Conservation (phyloP, 2,113 vertebrate species). For the Chaetodon trifascialis region DNA sequence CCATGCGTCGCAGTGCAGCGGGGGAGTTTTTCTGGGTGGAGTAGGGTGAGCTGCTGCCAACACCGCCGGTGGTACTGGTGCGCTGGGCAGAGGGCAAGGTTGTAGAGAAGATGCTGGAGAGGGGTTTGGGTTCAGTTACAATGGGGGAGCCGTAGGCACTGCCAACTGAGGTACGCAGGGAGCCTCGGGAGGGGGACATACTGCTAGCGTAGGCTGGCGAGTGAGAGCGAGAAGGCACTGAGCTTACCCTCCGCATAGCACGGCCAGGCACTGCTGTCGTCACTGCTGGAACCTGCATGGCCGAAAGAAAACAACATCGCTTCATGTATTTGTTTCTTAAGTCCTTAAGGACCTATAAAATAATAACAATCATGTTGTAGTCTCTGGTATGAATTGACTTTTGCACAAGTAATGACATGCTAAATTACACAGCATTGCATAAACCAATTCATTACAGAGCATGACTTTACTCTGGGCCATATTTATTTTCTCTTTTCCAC, state of each 20-base stretch:
- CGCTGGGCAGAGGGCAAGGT: slow-evolving; percentile 90
- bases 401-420: slow-evolving; percentile 7
- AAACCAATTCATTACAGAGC: slow-evolving; percentile 47
- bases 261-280: slow-evolving; percentile 79
- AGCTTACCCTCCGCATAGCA: slow-evolving; percentile 94
- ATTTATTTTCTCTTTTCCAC: slow-evolving; percentile 25
- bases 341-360: slow-evolving; percentile 11
- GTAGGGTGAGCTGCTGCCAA: slow-evolving; percentile 84
- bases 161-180: slow-evolving; percentile 88
- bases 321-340: slow-evolving; percentile 6
- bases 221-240: slow-evolving; percentile 95
- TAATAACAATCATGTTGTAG: neutral
- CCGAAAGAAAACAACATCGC: neutral
- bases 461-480: slow-evolving; percentile 46
- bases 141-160: slow-evolving; percentile 91
- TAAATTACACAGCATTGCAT: slow-evolving; percentile 38
- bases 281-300: slow-evolving; percentile 79
- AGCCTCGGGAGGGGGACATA: slow-evolving; percentile 92
- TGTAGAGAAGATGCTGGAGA: slow-evolving; percentile 88
- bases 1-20: slow-evolving; percentile 85
- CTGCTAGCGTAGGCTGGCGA: slow-evolving; percentile 92
- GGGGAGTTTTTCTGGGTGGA: slow-evolving; percentile 89
- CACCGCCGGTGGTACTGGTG: slow-evolving; percentile 45
- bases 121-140: slow-evolving; percentile 87
- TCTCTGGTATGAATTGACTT: neutral